phyloP scores from a whole-genome alignment of 2,797 vertebrate species.

The Myripristis murdjan region DNA sequence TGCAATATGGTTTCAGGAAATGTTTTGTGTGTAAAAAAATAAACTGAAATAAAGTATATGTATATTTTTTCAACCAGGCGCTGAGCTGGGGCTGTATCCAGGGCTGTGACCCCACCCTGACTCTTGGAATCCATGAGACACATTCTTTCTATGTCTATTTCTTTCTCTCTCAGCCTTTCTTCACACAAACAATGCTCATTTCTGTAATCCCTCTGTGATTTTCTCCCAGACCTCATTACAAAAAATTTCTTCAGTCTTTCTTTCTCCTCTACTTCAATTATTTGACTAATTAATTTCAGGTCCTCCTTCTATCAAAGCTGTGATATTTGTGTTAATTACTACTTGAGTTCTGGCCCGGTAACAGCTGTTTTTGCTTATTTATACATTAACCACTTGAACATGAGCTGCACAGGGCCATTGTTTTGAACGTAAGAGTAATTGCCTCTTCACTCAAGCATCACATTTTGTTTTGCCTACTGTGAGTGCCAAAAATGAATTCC shows the following conservation, averaged over 20 bases:
- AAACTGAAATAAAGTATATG: too few relatives aligned
- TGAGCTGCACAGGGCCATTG: conserved; percentile 24
- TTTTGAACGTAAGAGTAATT: conserved; percentile 57
- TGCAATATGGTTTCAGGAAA: neutral
- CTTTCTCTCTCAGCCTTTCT: conserved; percentile 21
- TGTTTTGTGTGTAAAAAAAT: neutral
- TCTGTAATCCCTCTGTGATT: conserved; percentile 34
- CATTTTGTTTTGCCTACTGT: conserved; percentile 26
- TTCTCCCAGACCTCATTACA: conserved; percentile 38
- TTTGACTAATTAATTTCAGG: conserved; percentile 69
- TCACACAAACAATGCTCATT: neutral
- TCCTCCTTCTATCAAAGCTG: conserved; percentile 47
- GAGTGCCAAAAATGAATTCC: conserved; percentile 39
- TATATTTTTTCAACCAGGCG: conserved; percentile 24
- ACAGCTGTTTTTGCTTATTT: conserved; percentile 69
- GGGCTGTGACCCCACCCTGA: conserved; percentile 6
- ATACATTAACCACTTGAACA: conserved; percentile 55
- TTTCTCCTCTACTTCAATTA: conserved; percentile 48
- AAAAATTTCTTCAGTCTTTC: conserved; percentile 21
- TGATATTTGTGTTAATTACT: conserved; percentile 61
- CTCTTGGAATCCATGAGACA: conserved; percentile 32
- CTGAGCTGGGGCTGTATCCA: conserved; percentile 18
- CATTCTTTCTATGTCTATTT: conserved; percentile 30
- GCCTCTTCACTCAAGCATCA: conserved; percentile 50
- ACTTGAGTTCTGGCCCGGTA: conserved; percentile 31